Conservation (phyloP, 1,140 invertebrate species). For the Orussus abietinus region DNA sequence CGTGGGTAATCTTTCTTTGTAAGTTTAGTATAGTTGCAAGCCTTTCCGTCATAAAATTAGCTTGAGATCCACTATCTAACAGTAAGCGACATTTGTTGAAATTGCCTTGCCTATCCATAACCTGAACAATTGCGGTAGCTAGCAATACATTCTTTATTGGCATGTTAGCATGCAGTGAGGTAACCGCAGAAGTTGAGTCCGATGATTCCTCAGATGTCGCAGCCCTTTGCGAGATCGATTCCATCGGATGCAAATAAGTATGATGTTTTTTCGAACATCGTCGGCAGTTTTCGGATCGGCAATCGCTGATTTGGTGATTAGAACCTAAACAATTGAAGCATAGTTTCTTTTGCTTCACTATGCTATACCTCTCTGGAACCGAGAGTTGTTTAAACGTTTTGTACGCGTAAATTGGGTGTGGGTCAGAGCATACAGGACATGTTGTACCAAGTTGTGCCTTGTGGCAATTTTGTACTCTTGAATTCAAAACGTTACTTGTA, state of each 20-base stretch:
- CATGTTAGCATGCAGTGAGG: not conserved
- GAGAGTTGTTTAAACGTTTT: not conserved
- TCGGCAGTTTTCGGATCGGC: not conserved
- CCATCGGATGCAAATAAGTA: slow-evolving; percentile 2
- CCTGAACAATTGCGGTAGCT: not conserved
- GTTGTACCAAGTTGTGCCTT: too few relatives aligned
- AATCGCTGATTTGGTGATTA: not conserved
- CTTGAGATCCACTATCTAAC: slow-evolving; percentile 2
- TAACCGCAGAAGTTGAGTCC: not conserved
- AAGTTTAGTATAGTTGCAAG: slow-evolving; percentile 2
- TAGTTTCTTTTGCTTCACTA: not conserved
- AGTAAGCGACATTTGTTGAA: slow-evolving; percentile 2
- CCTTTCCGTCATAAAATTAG: slow-evolving; percentile 1
- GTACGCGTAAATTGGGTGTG: not conserved
- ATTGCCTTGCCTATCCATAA: not conserved
- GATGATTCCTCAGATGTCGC: not conserved
- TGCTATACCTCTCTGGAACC: not conserved
- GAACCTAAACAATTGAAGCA: not conserved
- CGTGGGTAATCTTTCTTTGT: not conserved
- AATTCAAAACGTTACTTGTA: too few relatives aligned
- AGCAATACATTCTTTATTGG: not conserved
- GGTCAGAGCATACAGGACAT: not conserved
- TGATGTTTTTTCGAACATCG: slow-evolving; percentile 1
- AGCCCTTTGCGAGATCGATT: not conserved
- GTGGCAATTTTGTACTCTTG: too few relatives aligned